Evolutionary conservation across 2,797 vertebrate species (phyloP), one percentile per base, ranked within the genome.

Genomic region (Leptatherina wallacei): DNA sequence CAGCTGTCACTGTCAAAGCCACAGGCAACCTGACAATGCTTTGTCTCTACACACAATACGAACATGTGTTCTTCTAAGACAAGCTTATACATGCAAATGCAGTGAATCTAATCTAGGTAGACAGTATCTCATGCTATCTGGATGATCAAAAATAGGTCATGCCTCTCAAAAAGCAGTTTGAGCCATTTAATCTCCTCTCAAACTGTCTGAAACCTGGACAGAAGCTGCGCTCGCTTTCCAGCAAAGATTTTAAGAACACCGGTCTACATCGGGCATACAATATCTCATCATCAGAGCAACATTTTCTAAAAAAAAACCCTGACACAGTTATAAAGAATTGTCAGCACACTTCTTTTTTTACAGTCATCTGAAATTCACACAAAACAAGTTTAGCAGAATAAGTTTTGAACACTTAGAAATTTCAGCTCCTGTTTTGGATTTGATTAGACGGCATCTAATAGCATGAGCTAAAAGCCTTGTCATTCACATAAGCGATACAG

Each of bases 91-190:
- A 85, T 87, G 86, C 89, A 92, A 92, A 91, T 78, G 76, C 86
- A 66, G 85, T 69, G 85, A 89, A 85, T 93, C 92, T 93, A 90
- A 95, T 95, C 92, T 93, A 92, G 89, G 87, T 91, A 91, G 92
- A 93, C 90, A 85, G 89, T 92, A 92, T 94, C 93, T 88, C 90
- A 81, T 91, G 87, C 86, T 92, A 94, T 95, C 92, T 88, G 91
- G 88, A 90, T 63, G 91, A 93, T 94, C 90, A 89, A 91, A 95
- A 94, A 94, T 94, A 92, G 94, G 94, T 95, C 93, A 95, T 86
- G 87, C 84, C 84, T 94, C 92, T 92, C 88, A 89, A 89, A 94
- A 93, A 91, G 86, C 88, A 89, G 87, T 93, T 91, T 91, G 91
- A 94, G 93, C 91, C 87, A 86, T 93, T 92, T 94, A 94, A 95